Evolutionary conservation across 2,113 vertebrate genomes (phyloP).

Genomic region (Solea senegalensis): DNA sequence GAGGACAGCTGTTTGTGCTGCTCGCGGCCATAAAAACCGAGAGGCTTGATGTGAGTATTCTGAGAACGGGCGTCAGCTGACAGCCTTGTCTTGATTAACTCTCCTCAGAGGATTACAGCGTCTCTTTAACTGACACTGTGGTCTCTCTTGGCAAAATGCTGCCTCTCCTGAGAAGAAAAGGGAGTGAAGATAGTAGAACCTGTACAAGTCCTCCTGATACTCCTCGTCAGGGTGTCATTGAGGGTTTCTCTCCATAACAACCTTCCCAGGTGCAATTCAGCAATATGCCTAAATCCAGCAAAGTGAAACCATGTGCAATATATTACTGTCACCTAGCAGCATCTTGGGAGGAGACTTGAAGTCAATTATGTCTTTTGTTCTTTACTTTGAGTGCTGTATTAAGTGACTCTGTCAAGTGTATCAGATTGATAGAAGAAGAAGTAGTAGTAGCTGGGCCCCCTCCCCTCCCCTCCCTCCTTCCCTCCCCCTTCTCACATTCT

Average conservation of each 20-base stretch:
- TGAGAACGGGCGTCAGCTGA: constrained; percentile 5
- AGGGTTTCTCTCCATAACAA: constrained; percentile 51
- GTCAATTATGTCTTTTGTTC: constrained; percentile 58
- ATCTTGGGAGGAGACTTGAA: constrained; percentile 54
- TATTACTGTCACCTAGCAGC: constrained; percentile 66
- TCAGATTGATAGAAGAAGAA: constrained; percentile 50
- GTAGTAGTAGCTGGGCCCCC: constrained; percentile 1
- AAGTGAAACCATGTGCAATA: constrained; percentile 63
- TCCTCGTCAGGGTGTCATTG: constrained; percentile 54
- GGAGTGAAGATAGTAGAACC: constrained; percentile 22
- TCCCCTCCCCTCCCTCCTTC: neutral
- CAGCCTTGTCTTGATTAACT: constrained; percentile 52
- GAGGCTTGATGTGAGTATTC: constrained; percentile 12
- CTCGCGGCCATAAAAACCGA: constrained; percentile 16
- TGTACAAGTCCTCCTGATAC: constrained; percentile 46
- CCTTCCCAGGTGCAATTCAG: constrained; percentile 64
- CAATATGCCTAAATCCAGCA: constrained; percentile 52
- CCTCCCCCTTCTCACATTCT: constrained; percentile 13
- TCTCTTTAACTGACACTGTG: constrained; percentile 28
- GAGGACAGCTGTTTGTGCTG: constrained; percentile 6
- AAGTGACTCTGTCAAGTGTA: constrained; percentile 57
- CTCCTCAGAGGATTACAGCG: constrained; percentile 24
- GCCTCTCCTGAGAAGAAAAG: constrained; percentile 20
- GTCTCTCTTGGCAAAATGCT: constrained; percentile 34
- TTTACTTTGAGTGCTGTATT: constrained; percentile 63